Base-by-base conservation (phyloP, 2,888 invertebrate species). In the Lasioglossum pauxillum region DNA sequence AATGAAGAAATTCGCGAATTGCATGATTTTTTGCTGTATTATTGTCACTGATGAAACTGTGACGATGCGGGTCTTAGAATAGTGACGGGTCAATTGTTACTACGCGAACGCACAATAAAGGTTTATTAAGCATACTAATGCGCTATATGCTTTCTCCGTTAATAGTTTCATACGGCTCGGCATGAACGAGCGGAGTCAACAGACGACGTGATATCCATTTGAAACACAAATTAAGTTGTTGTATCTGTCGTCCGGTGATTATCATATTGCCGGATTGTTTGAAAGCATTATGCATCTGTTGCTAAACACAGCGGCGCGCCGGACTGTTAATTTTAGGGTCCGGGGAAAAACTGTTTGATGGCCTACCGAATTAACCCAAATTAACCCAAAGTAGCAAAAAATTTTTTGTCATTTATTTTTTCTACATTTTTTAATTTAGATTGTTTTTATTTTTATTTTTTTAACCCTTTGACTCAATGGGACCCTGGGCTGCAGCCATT, bases 111-210 rank as follows among this genome's bases (percentile, higher is more conserved):
- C 60, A 46, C 73, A 88, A 87, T 79, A 76, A 81, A 81, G 75
- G 57, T 76, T 90, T 89, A 86, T 85, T 83, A 73, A 78, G 83
- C 84, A 83, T 90, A 81, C 82, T 86, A 80, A 86, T 85, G 71
- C 44, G 78, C 49, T 44, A 27, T 80, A 76, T 83, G 79, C 80
- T 80, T 88, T 87, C 86, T 76, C 80, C 27, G 71, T 79, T 81
- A 69, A 60, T 78, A 64, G 72, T 78, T 74, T 77, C 27, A 38
- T 75, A 82, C 31, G 53, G 75, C 78, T 78, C 49, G 53, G 31
- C 53, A 74, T n/a, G 41, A 41, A 75, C 72, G 64, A 57, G 31
- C 73, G 53, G 67, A 35, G 57, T 76, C 71, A 38, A 27, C 53
- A 16, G 53, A n/a, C 75, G 69, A 79, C 75, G n/a, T 75, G 57